A percentile compares a stretch with the other conserved stretches of the same genome.
Conservation (phyloP, 2,113 vertebrate genomes). For the Lichenostomus cassidix region DNA sequence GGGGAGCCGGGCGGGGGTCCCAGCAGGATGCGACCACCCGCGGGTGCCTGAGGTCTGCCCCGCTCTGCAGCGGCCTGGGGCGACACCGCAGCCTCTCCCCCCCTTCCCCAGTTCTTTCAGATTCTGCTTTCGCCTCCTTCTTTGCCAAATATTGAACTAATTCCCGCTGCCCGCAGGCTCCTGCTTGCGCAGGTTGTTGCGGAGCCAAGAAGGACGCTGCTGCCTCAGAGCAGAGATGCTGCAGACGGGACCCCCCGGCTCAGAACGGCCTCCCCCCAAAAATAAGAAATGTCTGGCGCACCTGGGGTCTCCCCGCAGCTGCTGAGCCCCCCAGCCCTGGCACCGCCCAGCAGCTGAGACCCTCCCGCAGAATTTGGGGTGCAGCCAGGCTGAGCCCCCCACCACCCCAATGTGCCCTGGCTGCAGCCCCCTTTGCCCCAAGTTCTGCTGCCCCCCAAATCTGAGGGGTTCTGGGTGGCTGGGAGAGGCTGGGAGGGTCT, state of each 20-base stretch:
- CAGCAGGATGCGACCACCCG: neutral
- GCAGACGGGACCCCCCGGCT: neutral
- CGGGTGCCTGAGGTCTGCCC: rapidly evolving
- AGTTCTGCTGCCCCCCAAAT: neutral
- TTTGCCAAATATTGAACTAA: slow-evolving; percentile 17
- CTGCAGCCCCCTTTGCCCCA: neutral
- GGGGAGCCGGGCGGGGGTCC: neutral
- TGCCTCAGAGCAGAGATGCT: neutral
- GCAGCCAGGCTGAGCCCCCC: neutral
- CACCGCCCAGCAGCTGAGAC: neutral
- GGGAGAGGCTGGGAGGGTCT: neutral
- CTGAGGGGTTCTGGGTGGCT: too few species aligned
- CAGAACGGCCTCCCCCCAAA: neutral
- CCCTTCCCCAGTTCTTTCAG: neutral
- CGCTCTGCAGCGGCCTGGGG: neutral
- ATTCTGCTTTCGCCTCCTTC: neutral
- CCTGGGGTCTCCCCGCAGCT: neutral
- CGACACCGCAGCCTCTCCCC: neutral
- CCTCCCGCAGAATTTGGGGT: neutral
- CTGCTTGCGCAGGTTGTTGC: slow-evolving; percentile 5
- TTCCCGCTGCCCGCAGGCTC: neutral
- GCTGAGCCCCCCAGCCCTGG: neutral
- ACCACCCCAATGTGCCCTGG: neutral
- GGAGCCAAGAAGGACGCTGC: neutral
- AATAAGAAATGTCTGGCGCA: neutral